Conservation (phyloP, 2,888 invertebrate species). For the Lutraria lutraria region DNA sequence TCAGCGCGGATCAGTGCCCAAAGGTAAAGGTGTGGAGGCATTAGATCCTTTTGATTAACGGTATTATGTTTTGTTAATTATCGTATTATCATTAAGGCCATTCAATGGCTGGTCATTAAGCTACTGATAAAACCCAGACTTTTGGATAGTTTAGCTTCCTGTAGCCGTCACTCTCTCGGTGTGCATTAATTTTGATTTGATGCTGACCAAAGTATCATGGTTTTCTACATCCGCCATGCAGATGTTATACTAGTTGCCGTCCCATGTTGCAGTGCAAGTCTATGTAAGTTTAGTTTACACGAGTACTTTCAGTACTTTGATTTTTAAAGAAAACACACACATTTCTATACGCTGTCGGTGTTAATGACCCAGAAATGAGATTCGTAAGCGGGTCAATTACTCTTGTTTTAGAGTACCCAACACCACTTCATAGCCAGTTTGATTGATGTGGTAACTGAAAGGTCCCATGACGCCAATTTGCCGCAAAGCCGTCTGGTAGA, state of each 20-base stretch:
- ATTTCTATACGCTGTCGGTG: neutral
- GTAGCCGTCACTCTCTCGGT: too few relatives aligned
- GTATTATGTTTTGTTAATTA: neutral
- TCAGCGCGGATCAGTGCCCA: neutral
- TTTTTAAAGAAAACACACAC: neutral
- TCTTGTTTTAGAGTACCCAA: neutral
- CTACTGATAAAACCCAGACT: neutral
- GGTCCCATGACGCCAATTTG: constrained; percentile 21
- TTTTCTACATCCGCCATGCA: too few relatives aligned
- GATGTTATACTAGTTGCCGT: too few relatives aligned
- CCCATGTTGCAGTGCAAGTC: too few relatives aligned
- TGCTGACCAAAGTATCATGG: too few relatives aligned
- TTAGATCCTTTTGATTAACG: neutral
- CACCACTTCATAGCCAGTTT: neutral
- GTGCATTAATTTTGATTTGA: too few relatives aligned
- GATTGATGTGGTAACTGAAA: constrained; percentile 12
- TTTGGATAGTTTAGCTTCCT: too few relatives aligned
- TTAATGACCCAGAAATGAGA: neutral
- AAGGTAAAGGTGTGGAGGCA: neutral
- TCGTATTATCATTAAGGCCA: neutral
- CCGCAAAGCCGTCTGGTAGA: constrained; percentile 10
- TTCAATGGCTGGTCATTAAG: neutral
- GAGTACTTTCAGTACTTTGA: too few relatives aligned
- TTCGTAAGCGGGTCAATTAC: constrained; percentile 2
- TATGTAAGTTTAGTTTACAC: too few relatives aligned